Evolutionary conservation across 2,113 vertebrate genomes (phyloP), one percentile per base, ranked within the genome.

Genomic region (Sebastes fasciatus): DNA sequence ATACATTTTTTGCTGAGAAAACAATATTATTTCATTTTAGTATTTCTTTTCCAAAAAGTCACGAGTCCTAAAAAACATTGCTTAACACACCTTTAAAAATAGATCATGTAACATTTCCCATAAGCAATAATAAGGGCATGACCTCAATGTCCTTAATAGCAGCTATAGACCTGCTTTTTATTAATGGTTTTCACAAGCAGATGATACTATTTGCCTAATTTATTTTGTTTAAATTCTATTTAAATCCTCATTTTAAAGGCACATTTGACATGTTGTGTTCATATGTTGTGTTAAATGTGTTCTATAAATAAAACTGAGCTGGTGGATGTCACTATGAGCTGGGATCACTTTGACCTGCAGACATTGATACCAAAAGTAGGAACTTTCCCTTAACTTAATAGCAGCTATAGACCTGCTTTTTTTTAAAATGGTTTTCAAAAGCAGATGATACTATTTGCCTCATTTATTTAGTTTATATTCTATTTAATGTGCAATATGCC

Each of bases 281-380:
- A 26, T 26, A 26, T 26, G 26, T 26, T 26, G 26, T 26, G 26
- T 48, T 49, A 21, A 73, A 68, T 14, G 16, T n/a, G 17, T 16
- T 69, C 45, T 61, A 67, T 67, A 46, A 74, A 69, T 74, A 60
- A 51, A 55, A 57, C 26, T 61, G 43, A 23, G 34, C 14, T 40
- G 40, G 12, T 54, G 61, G 16, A 26, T 45, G 46, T n/a, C 40
- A 43, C 46, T 11, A 23, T 14, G 45, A 40, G 57, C 9, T 17
- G n/a, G 16, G 0, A 8, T 70, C 64, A 74, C 26, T 54, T 21
- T 68, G 73, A 64, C 63, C n/a, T 52, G 68, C 45, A 40, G 19
- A 10, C 26, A 11, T 6, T 12, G 42, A 40, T 46, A 21, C 0
- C 14, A 62, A 23, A 26, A 46, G 21, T 54, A 13, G 40, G 4